Evolutionary conservation across 2,888 invertebrate species (phyloP).

Genomic region (Bellardia bayeri): DNA sequence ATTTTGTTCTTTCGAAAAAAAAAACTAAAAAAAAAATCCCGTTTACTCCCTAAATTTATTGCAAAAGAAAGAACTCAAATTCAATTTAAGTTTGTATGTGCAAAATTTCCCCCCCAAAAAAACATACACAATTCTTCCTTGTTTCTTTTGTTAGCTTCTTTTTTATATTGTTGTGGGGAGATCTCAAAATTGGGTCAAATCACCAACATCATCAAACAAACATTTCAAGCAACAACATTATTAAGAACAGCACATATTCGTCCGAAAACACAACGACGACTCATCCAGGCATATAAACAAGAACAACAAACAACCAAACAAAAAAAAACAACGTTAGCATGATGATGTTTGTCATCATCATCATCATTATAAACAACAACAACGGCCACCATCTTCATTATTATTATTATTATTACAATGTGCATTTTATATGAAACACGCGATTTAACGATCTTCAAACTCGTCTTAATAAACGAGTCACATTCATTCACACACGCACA

Average conservation of each 20-base stretch:
- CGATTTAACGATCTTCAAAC: slow-evolving; percentile 48
- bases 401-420: slow-evolving; percentile 23
- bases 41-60: slow-evolving; percentile 20
- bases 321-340: slow-evolving; percentile 28
- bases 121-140: slow-evolving; percentile 45
- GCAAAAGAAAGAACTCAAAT: slow-evolving; percentile 19
- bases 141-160: slow-evolving; percentile 32
- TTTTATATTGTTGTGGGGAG: slow-evolving; percentile 3
- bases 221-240: slow-evolving; percentile 23
- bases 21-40: neutral
- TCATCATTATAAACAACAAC: slow-evolving; percentile 28
- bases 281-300: slow-evolving; percentile 40
- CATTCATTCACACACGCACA: neutral
- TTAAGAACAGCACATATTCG: slow-evolving; percentile 9
- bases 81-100: slow-evolving; percentile 33
- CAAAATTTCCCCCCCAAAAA: slow-evolving; percentile 8
- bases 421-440: slow-evolving; percentile 40
- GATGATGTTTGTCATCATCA: slow-evolving; percentile 22
- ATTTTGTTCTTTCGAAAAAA: neutral
- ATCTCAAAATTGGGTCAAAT: slow-evolving; percentile 68
- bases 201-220: slow-evolving; percentile 62
- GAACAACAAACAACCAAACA: slow-evolving; percentile 16
- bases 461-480: slow-evolving; percentile 31
- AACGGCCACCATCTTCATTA: neutral
- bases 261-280: slow-evolving; percentile 35